phyloP scores from a whole-genome alignment of 2,113 vertebrate species.

The Albula glossodonta region DNA sequence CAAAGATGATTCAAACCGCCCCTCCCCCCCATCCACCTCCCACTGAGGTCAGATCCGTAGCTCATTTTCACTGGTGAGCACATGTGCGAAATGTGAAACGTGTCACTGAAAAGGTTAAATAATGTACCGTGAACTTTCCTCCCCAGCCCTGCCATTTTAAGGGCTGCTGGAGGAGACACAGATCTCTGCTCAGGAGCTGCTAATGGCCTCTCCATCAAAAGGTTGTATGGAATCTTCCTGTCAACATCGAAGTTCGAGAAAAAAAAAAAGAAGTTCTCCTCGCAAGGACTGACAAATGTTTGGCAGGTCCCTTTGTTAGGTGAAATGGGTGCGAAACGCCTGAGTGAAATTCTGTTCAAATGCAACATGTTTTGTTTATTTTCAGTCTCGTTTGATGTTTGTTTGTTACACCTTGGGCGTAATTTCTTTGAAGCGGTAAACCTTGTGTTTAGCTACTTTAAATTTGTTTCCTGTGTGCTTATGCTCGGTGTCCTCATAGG shows the following conservation, averaged over 20 bases:
- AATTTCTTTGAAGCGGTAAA: background rate
- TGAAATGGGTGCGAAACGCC: background rate
- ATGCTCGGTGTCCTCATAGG: background rate
- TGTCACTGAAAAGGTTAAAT: conserved; percentile 54
- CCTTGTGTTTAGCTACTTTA: background rate
- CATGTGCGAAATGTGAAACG: conserved; percentile 12
- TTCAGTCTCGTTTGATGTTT: background rate
- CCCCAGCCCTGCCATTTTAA: background rate
- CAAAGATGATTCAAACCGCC: conserved; percentile 27
- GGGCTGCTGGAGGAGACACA: background rate
- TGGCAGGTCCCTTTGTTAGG: background rate
- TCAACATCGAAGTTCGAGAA: background rate
- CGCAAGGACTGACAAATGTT: background rate
- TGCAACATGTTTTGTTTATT: background rate
- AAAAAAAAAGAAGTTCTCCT: background rate
- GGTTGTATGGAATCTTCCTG: background rate
- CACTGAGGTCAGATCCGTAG: background rate
- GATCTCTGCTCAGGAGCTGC: background rate
- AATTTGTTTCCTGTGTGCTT: background rate
- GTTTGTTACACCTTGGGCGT: background rate
- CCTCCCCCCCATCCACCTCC: background rate
- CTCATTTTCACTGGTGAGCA: background rate
- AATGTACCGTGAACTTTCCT: conserved; percentile 27
- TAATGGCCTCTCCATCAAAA: background rate
- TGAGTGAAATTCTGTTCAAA: background rate